Evolutionary conservation across 2,888 invertebrate genomes (phyloP).

Genomic region (Altica lythri): DNA sequence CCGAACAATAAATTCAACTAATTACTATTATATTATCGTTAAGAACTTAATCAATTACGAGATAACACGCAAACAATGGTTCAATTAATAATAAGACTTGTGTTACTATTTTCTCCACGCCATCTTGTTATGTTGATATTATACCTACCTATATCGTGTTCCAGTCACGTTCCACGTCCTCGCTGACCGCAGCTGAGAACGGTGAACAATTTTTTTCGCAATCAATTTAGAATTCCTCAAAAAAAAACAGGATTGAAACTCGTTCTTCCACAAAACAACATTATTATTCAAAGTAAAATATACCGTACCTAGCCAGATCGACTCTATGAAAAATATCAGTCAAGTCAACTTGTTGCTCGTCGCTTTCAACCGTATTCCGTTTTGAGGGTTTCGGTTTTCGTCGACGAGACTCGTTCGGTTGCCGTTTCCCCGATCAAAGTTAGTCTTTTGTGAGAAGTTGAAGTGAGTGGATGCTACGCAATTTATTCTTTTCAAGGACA

Average conservation of each 20-base stretch:
- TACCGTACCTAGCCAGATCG: conserved; percentile 26
- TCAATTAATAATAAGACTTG: neutral
- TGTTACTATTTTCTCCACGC: conserved; percentile 8
- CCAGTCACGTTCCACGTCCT: conserved; percentile 24
- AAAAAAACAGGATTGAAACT: conserved; percentile 32
- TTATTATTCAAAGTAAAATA: conserved; percentile 37
- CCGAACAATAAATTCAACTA: conserved; percentile 23
- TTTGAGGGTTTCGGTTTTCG: conserved; percentile 17
- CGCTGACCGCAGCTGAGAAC: conserved; percentile 18
- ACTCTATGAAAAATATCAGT: conserved; percentile 39
- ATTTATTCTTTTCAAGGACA: conserved; percentile 37
- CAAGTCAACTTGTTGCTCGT: conserved; percentile 41
- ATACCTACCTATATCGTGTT: no score
- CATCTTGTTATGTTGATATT: conserved; percentile 18
- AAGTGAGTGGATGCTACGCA: conserved; percentile 31
- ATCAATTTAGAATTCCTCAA: conserved; percentile 25
- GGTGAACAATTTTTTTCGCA: conserved; percentile 27
- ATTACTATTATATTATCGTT: conserved; percentile 20
- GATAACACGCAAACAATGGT: conserved; percentile 10
- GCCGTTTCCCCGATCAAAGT: conserved; percentile 33
- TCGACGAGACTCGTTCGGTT: conserved; percentile 16
- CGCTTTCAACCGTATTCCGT: conserved; percentile 33
- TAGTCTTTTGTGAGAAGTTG: conserved; percentile 38
- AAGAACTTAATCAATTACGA: conserved; percentile 9
- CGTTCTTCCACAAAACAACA: conserved; percentile 35